Percentiles rank a stretch among this genome's conserved stretches.
Conservation (phyloP, 2,888 invertebrate genomes). For the Volucella bombylans region DNA sequence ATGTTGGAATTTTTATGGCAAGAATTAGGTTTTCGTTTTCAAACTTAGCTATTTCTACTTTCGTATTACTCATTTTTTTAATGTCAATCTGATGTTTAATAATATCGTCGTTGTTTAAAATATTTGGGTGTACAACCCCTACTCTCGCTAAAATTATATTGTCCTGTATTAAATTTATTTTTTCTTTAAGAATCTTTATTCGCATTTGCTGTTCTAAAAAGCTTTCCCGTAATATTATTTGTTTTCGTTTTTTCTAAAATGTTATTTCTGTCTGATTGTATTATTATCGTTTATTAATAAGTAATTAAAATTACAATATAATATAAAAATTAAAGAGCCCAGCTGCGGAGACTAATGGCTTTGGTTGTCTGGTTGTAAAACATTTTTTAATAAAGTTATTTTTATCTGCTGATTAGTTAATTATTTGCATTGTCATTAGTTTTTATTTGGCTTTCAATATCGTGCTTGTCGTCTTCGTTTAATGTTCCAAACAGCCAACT, state of each 20-base stretch:
- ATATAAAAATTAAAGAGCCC: no score
- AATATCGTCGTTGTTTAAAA: no score
- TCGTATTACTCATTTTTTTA: no score
- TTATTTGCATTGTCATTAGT: slow-evolving; percentile 8
- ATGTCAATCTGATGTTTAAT: slow-evolving; percentile 1
- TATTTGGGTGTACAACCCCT: not conserved
- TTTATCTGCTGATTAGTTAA: slow-evolving; percentile 18
- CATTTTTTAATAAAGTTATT: no score
- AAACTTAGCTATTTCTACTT: slow-evolving; percentile 6
- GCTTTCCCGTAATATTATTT: not conserved
- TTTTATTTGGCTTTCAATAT: slow-evolving; percentile 9
- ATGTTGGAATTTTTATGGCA: no score
- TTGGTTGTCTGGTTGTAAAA: no score
- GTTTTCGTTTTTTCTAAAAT: no score
- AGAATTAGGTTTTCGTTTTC: slow-evolving; percentile 1
- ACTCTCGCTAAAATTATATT: slow-evolving; percentile 12
- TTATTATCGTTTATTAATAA: no score
- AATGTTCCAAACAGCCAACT: slow-evolving; percentile 11
- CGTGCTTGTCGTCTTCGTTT: slow-evolving; percentile 7
- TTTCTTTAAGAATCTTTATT: slow-evolving; percentile 21
- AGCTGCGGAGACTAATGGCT: no score
- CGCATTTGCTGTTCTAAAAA: slow-evolving; percentile 23
- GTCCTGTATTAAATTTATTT: slow-evolving; percentile 15
- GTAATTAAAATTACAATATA: no score
- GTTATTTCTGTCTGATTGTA: no score